Base-by-base conservation (phyloP, 1,140 invertebrate genomes). In the Acromyrmex charruanus region DNA sequence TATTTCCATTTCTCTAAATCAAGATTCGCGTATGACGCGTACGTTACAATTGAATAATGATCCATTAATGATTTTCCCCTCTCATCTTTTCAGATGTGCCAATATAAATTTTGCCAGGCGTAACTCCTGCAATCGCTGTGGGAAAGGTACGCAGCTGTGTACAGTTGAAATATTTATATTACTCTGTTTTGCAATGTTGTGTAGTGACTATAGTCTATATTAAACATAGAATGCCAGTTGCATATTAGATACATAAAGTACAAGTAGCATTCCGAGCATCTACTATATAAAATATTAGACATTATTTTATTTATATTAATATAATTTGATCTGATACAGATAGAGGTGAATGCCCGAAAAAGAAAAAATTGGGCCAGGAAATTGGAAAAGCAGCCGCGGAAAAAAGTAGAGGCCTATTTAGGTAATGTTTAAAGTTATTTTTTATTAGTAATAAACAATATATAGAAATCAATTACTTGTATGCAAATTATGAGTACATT, bases 301-400 rank as follows among this genome's bases (percentile, higher is more conserved):
- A 25, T n/a, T 55, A 25, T n/a, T 55, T n/a, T 25, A 59, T 49
- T 16, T 74, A 28, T 35, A 31, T n/a, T 14, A 21, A 39, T 77
- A 68, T n/a, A 0, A 79, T 71, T 77, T 87, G 28, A 31, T 85
- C 53, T 81, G 31, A 66, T 90, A 65, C 91, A 96, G 96, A 96
- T 86, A 96, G 96, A 91, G 96, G 96, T 91, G 96, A 97, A 92
- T 96, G 96, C 90, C 95, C 96, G 35, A 96, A 97, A 93, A 98
- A 98, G 94, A 99, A 99, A 94, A 99, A 99, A 95, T 96, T 99
- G 79, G 99, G 99, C 0, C 98, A 98, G 87, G 99, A 99, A 96
- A 99, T 99, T 92, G 99, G 99, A 2, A 99, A 99, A 96, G 98
- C 98, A 63, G 98, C 99, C 28, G 99, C 99, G 7, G 99, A 99